Percentiles rank a stretch among this genome's conserved stretches.
Evolutionary conservation across 2,797 vertebrate species (phyloP).

Genomic region (Epinephelus awoara): DNA sequence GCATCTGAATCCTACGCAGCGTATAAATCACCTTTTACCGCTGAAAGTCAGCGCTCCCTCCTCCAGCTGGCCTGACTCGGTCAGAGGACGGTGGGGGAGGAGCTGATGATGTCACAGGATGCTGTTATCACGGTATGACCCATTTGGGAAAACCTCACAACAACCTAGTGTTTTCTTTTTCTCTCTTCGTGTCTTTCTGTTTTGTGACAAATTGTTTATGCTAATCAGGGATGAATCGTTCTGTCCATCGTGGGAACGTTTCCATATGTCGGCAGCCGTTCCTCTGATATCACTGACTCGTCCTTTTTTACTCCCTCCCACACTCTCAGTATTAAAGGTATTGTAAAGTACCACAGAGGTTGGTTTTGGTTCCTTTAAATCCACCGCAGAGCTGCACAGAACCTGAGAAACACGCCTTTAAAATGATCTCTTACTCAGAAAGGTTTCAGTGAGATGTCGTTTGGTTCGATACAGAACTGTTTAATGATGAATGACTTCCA

Average conservation of each 20-base stretch:
- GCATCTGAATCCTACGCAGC: conserved; percentile 68
- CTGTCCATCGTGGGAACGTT: neutral
- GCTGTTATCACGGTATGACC: conserved; percentile 30
- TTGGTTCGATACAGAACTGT: no score
- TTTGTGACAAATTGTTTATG: conserved; percentile 10
- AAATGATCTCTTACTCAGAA: no score
- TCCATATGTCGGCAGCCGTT: neutral
- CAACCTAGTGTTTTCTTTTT: neutral
- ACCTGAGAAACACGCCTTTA: neutral
- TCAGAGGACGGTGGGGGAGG: conserved; percentile 39
- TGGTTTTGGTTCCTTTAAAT: neutral
- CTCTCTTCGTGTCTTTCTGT: conserved; percentile 6
- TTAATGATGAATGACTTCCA: no score
- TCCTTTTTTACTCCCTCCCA: conserved; percentile 1
- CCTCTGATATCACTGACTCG: neutral
- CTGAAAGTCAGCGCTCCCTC: conserved; percentile 50
- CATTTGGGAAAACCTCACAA: conserved; percentile 53
- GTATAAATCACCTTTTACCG: conserved; percentile 78
- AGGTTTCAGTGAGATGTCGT: no score
- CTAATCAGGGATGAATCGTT: conserved; percentile 5
- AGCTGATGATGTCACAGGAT: conserved; percentile 52
- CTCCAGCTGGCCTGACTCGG: conserved; percentile 51
- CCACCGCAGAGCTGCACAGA: neutral
- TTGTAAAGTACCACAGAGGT: neutral
- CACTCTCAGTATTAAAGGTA: conserved; percentile 1